Base-by-base conservation (phyloP, 2,797 vertebrate species). In the Sebastes hopkinsi region DNA sequence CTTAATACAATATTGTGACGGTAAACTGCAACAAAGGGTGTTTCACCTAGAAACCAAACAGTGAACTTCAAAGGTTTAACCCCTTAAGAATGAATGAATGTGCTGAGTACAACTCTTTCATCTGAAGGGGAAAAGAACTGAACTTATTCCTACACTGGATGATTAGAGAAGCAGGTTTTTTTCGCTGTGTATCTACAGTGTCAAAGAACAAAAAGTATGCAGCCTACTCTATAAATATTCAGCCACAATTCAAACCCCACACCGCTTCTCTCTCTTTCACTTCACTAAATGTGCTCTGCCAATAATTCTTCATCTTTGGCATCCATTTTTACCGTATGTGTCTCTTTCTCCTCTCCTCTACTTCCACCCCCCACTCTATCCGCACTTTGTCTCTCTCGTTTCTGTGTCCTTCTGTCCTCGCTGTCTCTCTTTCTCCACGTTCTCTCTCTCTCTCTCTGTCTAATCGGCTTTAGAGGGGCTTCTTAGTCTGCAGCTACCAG, bases 391-490 rank as follows among this genome's bases (percentile, higher is more conserved):
- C 42, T 71, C 9, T 56, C 9, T 56, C 8, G n/a, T 65, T 68
- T 56, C 66, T 75, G 61, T 80, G 70, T 80, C 72, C 66, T 79
- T 80, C 32, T 66, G 38, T 75, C 71, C 74, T 75, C 42, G 9
- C n/a, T 27, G 3, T 50, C 38, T 60, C 25, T 70, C 1, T 42
- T 5, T 32, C 12, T 54, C 30, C 42, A 54, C 55, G 25, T 10
- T 38, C 18, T n/a, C n/a, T 46, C 62, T 46, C 36, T 59, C 42
- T 56, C 65, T 76, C 12, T 64, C 16, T 32, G 8, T 82, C 20
- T 77, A 69, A 79, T 87, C 65, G 34, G 76, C 68, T 85, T 88
- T 82, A 36, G 34, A 10, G 32, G 14, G 16, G 16, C 4, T 60
- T 80, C 77, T 68, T 16, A n/a, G 27, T 67, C 11, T 30, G 38